A percentile compares a stretch with the other conserved stretches of the same genome.
Conservation (phyloP, 2,888 invertebrate genomes). For the Ornithoptera alexandrae region DNA sequence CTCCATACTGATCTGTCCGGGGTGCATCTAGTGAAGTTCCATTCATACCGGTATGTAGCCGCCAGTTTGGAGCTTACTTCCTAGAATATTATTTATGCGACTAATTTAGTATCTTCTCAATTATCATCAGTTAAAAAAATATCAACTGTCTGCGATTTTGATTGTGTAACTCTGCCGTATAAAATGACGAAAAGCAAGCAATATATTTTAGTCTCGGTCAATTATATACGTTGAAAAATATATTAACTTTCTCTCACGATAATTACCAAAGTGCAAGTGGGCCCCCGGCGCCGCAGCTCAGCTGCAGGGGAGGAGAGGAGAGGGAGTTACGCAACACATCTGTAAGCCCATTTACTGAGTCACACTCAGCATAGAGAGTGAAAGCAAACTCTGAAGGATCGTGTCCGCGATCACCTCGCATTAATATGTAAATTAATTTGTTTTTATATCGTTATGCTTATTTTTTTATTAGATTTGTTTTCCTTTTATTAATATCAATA, state of each 20-base stretch:
- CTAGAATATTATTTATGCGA: no score
- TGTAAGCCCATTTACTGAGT: constrained; percentile 49
- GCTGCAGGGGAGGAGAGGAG: constrained; percentile 6
- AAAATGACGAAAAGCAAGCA: constrained; percentile 53
- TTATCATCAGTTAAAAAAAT: constrained; percentile 2
- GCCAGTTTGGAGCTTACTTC: no score
- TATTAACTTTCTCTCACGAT: constrained; percentile 68
- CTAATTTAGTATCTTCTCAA: constrained; percentile 6
- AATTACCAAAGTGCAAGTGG: constrained; percentile 57
- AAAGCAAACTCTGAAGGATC: constrained; percentile 52
- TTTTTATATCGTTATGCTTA: neutral
- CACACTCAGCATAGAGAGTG: constrained; percentile 43
- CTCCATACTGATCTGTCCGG: no score
- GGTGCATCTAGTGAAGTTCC: no score
- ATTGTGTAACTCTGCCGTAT: constrained; percentile 52
- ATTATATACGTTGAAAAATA: constrained; percentile 69
- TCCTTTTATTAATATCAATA: neutral
- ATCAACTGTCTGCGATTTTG: constrained; percentile 24
- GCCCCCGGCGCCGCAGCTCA: constrained; percentile 21
- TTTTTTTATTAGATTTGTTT: neutral
- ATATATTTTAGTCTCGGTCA: constrained; percentile 53
- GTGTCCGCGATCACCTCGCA: constrained; percentile 31
- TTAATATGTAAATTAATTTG: constrained; percentile 11
- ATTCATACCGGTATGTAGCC: no score
- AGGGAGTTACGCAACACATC: constrained; percentile 47